Evolutionary conservation across 1,140 invertebrate species (phyloP).

Genomic region (Drosophila sulfurigaster): DNA sequence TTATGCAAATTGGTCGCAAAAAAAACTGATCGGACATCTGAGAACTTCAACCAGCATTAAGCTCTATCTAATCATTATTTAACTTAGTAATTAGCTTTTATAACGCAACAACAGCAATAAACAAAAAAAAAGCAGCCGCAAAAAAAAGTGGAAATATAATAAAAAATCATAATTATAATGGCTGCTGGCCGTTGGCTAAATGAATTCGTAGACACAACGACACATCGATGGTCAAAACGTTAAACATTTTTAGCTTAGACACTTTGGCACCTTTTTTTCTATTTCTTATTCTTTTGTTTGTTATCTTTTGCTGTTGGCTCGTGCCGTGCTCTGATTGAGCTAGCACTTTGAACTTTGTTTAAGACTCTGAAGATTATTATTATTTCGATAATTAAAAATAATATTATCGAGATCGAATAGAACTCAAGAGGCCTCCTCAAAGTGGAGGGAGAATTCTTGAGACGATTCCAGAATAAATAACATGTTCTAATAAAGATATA

Average conservation of each 20-base stretch:
- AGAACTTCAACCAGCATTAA: conserved; percentile 40
- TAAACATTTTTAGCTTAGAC: conserved; percentile 57
- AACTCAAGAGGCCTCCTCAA: not conserved
- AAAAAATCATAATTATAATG: conserved; percentile 53
- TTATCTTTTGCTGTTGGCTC: conserved; percentile 44
- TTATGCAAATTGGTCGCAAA: conserved; percentile 71
- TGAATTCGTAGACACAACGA: conserved; percentile 42
- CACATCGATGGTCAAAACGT: conserved; percentile 38
- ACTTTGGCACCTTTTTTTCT: conserved; percentile 68
- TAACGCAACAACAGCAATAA: conserved; percentile 51
- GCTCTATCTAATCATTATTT: conserved; percentile 76
- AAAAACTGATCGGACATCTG: conserved; percentile 35
- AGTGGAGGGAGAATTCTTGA: not conserved
- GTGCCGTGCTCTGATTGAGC: conserved; percentile 53
- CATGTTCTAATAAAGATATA: conserved; percentile 7
- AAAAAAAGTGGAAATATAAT: conserved; percentile 32
- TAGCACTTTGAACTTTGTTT: conserved; percentile 57
- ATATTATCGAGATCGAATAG: not conserved
- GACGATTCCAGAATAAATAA: not conserved
- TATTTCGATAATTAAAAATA: conserved; percentile 14
- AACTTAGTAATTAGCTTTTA: conserved; percentile 79
- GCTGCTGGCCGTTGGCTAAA: conserved; percentile 49
- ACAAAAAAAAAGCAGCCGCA: conserved; percentile 10
- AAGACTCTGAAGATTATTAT: conserved; percentile 29
- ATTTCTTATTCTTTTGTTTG: conserved; percentile 29